Evolutionary conservation across 2,888 invertebrate genomes (phyloP), one percentile per base, ranked within the genome.

Genomic region (Netelia inedita): DNA sequence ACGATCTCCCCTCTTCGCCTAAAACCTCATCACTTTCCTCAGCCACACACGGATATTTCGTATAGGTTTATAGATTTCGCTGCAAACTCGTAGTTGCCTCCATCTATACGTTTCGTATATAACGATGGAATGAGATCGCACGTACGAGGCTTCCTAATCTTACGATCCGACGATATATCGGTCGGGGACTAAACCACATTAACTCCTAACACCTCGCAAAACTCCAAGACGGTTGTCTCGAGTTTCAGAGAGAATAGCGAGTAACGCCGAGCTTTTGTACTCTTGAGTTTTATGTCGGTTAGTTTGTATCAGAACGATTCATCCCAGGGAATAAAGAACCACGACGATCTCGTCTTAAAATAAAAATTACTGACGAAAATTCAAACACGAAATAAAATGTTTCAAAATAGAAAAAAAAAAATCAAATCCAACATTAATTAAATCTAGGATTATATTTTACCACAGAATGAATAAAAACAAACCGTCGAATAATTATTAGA

Each of bases 1-100:
- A n/a, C 53, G 35, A 35, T 28, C 46, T 50, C 68, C 28, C 61
- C 23, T 68, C 65, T 79, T 87, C 90, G 88, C 88, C 88, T 92
- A 92, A 91, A 92, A 92, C 90, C 89, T 90, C 92, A 92, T 92
- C 91, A 92, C 91, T 90, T 91, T 91, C 89, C 87, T 88, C 63
- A 88, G 88, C 88, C 88, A 89, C 14, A 57, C 19, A 72, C 88
- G 87, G 89, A 90, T 90, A 91, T 91, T 91, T 92, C 90, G 90
- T 91, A 88, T 90, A 86, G 78, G 66, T 78, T 74, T 65, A 35
- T 23, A 21, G 23, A 69, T n/a, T 55, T 73, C 50, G 35, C 63
- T 41, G 19, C n/a, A n/a, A 41, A 19, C 57, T 46, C 46, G 19
- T 16, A 8, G 57, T 19, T 16, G 2, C 14, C 14, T 46, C 46